Base-by-base conservation (phyloP, 1,140 invertebrate genomes). In the Watersipora subatra region DNA sequence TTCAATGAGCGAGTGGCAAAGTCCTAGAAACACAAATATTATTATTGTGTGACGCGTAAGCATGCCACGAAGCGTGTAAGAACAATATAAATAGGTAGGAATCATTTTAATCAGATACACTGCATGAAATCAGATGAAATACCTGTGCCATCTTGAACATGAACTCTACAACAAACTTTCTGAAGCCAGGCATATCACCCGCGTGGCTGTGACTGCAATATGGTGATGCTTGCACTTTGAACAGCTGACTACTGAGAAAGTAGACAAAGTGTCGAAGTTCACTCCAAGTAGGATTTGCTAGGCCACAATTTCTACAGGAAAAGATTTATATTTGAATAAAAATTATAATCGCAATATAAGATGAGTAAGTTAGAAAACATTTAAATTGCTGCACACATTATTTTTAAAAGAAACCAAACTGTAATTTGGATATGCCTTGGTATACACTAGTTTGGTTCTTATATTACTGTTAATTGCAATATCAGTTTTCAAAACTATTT, bases 201-300 rank as follows among this genome's bases (percentile, higher is more conserved):
- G 65, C 68, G n/a, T 68, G 58, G 61, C 65, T 63, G 20, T 57
- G 28, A 46, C 66, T 61, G 61, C 75, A 76, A 66, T 74, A 78
- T 57, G 56, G 56, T 2, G 75, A 76, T n/a, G 63, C 68, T 68
- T 78, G 75, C 70, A 70, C 75, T 64, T 75, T 69, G 19, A 66
- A 29, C 20, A 79, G 68, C 57, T 78, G 76, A 17, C 66, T 72
- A 70, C 78, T 75, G 7, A 78, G 70, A 66, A 79, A 79, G 57
- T 65, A 67, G 0, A 75, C 73, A 75, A 75, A 79, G 68, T 77
- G 73, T n/a, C 70, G 68, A 2, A 79, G 66, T 66, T 79, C 77
- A 28, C 73, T 66, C 76, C 77, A 79, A 0, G 74, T 76, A 7
- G 77, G 77, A 34, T 78, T 70, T 1, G 55, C 15, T n/a, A 76